Evolutionary conservation across 2,797 vertebrate species (phyloP), one percentile per base, ranked within the genome.

Genomic region (Chelonia mydas): DNA sequence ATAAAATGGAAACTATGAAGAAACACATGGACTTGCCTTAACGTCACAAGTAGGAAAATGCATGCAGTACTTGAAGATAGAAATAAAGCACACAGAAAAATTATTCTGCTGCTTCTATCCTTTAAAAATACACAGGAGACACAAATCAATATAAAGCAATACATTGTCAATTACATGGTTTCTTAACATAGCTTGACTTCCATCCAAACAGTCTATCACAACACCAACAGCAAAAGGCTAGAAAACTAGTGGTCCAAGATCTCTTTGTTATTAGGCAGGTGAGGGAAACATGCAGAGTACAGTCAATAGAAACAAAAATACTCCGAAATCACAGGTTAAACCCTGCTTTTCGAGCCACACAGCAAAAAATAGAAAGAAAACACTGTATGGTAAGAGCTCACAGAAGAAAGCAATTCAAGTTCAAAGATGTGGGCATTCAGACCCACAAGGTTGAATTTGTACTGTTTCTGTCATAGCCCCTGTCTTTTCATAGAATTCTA

Each of bases 41-140:
- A 3, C 17, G 16, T 90, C 47, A 86, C 90, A 94, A 91, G 57
- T 21, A 82, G 65, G 93, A 94, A 96, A 96, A 81, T 59, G 33
- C 50, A 80, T 21, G 37, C 3, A 53, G 4, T 37, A 47, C 3
- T 17, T 72, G 27, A 92, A 12, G 45, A 94, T 90, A 94, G 88
- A 23, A 1, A 54, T 81, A 83, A 92, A 28, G 12, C 55, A 3
- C 0, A 0, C 54, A 74, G 37, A 74, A 81, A 55, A 81, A 94
- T 37, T 28, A 8, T 33, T 65, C 45, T 83, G 41, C 10, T 61
- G 53, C 41, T 61, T 61, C 33, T 31, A 21, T n/a, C 77, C 83
- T 83, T 84, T 25, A 87, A 54, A 88, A 83, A 93, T 82, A 83
- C 7, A 9, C 3, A 25, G 11, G 17, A 12, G 27, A 65, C 59